Evolutionary conservation across 2,797 vertebrate species (phyloP), one percentile per base, ranked within the genome.

Genomic region (Ceryle rudis): DNA sequence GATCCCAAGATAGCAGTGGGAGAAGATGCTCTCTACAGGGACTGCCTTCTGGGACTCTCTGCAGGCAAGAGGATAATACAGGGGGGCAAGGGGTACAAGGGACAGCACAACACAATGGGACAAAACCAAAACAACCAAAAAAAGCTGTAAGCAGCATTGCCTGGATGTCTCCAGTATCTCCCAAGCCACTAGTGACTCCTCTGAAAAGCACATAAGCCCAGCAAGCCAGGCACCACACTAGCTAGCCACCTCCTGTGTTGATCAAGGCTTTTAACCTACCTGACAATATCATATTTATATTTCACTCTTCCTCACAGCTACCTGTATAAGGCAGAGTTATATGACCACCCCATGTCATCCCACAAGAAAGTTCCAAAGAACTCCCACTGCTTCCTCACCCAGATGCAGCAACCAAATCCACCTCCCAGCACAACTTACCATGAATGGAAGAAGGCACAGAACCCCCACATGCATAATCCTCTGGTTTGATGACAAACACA

Each of bases 401-500:
- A 31, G 23, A 80, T 19, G 41, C 60, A 85, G 47, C 25, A 83
- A 70, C 3, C 71, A 88, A n/a, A 77, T 26, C 13, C 7, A 28
- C 7, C 49, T 73, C 49, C 71, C 41, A 75, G 47, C 16, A 11
- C 54, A 75, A 86, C 97, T 97, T 93, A 98, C 98, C 98, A 54
- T 93, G 97, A 69, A 96, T 37, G 44, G 97, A 97, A 52, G 97
- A 97, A 66, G 98, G 97, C 78, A 97, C 81, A 37, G 98, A 98
- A 86, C 98, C 98, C 29, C 98, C 98, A 60, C 98, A 98, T 23
- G 98, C 95, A 9, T 98, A 98, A 82, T 98, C 98, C 91, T 98
- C 98, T 1, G 98, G 98, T 54, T 98, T 98, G 95, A 98, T 98
- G 94, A 98, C 98, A 2, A 98, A 98, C 39, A 98, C 98, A 71